phyloP scores from a whole-genome alignment of 2,888 invertebrate species.

The Clitarchus hookeri region DNA sequence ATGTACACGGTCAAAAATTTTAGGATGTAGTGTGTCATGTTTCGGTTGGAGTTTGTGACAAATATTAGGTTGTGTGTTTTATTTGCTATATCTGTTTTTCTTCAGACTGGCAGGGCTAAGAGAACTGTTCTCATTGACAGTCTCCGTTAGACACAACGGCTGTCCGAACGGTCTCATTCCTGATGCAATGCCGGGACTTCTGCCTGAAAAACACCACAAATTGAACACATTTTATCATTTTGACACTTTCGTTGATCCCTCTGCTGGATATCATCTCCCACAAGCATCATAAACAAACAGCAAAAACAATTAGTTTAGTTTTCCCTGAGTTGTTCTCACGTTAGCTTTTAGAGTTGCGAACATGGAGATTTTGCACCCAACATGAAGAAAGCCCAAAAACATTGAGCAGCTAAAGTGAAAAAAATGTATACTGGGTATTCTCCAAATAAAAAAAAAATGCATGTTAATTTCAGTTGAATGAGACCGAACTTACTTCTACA shows the following conservation, averaged over 20 bases:
- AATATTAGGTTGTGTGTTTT: neutral
- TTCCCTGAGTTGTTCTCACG: too few species aligned
- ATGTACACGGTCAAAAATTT: neutral
- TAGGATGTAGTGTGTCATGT: neutral
- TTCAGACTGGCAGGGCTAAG: slow-evolving; percentile 31
- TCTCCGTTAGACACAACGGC: slow-evolving; percentile 66
- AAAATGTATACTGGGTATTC: too few species aligned
- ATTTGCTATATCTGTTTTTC: slow-evolving; percentile 38
- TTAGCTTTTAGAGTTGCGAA: too few species aligned
- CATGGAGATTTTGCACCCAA: neutral
- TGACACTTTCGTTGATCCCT: neutral
- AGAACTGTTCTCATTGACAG: slow-evolving; percentile 48
- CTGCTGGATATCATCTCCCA: neutral
- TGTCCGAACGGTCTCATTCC: slow-evolving; percentile 77
- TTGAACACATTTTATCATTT: neutral
- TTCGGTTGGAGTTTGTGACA: neutral
- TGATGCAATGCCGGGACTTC: slow-evolving; percentile 56
- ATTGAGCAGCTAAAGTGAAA: too few species aligned
- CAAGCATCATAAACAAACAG: neutral
- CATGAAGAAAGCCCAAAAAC: too few species aligned
- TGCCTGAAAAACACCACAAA: slow-evolving; percentile 35
- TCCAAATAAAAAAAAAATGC: too few species aligned
- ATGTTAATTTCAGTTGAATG: too few species aligned
- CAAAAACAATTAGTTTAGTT: too few species aligned
- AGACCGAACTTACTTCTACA: too few species aligned